Percentiles rank a stretch among this genome's conserved stretches.
Evolutionary conservation across 2,797 vertebrate genomes (phyloP).

Genomic region (Agapornis canus): DNA sequence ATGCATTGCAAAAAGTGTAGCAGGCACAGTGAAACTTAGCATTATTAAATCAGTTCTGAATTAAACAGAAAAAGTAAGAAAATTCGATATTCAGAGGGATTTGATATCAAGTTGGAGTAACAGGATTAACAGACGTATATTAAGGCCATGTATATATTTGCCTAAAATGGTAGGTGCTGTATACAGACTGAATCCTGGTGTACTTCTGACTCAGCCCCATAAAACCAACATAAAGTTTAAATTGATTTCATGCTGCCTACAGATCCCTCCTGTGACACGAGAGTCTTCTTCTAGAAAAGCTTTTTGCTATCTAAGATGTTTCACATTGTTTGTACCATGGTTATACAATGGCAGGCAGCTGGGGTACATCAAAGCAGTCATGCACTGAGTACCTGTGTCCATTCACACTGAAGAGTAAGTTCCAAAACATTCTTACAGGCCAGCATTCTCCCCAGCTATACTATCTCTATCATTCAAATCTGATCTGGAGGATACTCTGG

Average conservation of each 20-base stretch:
- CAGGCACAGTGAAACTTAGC: background rate
- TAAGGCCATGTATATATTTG: background rate
- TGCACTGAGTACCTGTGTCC: background rate
- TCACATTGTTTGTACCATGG: accelerated
- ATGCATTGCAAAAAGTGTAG: background rate
- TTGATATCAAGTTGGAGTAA: background rate
- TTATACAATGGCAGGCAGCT: background rate
- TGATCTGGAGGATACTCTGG: background rate
- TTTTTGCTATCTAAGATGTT: background rate
- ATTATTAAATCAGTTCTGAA: background rate
- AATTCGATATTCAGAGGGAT: background rate
- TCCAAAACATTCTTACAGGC: background rate
- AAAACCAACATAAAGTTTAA: background rate
- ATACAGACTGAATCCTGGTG: background rate
- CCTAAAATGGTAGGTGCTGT: background rate
- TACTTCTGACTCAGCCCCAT: background rate
- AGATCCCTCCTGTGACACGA: background rate
- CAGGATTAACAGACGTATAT: background rate
- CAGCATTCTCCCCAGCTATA: background rate
- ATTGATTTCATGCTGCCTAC: background rate
- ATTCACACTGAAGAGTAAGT: background rate
- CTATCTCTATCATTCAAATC: background rate
- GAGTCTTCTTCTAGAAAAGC: background rate
- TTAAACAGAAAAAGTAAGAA: background rate
- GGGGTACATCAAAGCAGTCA: background rate